Conservation (phyloP, 2,888 invertebrate genomes). For the Dynastes tityus region DNA sequence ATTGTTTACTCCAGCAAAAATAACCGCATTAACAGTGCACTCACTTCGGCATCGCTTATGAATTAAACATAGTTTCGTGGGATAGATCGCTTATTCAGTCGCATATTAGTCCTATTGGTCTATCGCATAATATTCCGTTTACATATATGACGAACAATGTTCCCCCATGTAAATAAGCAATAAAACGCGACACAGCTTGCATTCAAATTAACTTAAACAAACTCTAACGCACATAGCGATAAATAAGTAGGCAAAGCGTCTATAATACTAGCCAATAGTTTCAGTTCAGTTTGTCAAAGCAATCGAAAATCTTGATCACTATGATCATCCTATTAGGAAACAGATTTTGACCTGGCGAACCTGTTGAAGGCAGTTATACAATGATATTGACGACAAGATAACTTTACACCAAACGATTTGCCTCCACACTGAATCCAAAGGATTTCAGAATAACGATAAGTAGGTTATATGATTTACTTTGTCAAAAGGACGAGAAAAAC, state of each 20-base stretch:
- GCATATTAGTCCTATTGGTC: background rate
- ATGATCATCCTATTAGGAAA: background rate
- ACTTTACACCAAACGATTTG: too few relatives aligned
- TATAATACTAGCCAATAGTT: background rate
- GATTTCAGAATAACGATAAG: too few relatives aligned
- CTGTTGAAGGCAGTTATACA: background rate
- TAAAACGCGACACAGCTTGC: background rate
- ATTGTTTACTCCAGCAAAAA: background rate
- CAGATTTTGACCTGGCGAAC: background rate
- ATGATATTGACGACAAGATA: too few relatives aligned
- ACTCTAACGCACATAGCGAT: background rate
- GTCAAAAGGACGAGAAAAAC: too few relatives aligned
- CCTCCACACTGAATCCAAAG: too few relatives aligned
- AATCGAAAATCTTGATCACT: background rate
- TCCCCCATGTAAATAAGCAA: slow-evolving; percentile 7
- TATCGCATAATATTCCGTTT: background rate
- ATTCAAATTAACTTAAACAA: background rate
- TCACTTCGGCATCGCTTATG: background rate
- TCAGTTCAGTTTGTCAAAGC: background rate
- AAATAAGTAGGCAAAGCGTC: background rate
- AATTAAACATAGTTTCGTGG: background rate
- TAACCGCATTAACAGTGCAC: slow-evolving; percentile 1
- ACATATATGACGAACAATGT: background rate
- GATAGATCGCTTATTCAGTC: background rate
- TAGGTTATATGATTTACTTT: too few relatives aligned